Evolutionary conservation across 2,797 vertebrate genomes (phyloP).

Genomic region (Chromis chromis): DNA sequence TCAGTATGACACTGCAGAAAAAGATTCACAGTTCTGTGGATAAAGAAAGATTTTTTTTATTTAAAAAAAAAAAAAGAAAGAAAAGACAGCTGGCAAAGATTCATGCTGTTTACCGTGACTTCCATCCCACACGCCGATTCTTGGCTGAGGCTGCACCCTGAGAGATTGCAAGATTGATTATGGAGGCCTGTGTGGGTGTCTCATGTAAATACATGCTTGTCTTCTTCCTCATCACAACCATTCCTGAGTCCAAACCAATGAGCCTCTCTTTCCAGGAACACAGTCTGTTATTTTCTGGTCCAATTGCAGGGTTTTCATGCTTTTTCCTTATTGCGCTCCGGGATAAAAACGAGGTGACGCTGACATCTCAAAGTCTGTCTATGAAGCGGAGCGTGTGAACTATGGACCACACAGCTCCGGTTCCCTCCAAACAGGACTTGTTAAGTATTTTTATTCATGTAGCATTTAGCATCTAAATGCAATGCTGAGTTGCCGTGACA

Average conservation of each 20-base stretch:
- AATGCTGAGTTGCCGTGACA: background rate
- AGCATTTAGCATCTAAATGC: slow-evolving; percentile 12
- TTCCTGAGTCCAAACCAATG: slow-evolving; percentile 66
- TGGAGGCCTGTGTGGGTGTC: slow-evolving; percentile 71
- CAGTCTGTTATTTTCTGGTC: slow-evolving; percentile 72
- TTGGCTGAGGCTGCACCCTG: slow-evolving; percentile 69
- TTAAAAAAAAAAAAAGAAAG: too few species aligned
- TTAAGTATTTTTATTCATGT: slow-evolving; percentile 1
- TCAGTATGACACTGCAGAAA: slow-evolving; percentile 62
- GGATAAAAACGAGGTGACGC: slow-evolving; percentile 58
- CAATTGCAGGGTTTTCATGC: slow-evolving; percentile 62
- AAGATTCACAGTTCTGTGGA: slow-evolving; percentile 57
- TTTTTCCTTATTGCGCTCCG: slow-evolving; percentile 56
- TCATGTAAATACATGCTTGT: slow-evolving; percentile 74
- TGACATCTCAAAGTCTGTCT: slow-evolving; percentile 58
- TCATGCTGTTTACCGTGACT: slow-evolving; percentile 71
- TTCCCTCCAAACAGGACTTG: background rate
- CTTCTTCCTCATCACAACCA: slow-evolving; percentile 56
- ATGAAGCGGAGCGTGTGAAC: slow-evolving; percentile 41
- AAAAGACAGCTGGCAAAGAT: slow-evolving; percentile 64
- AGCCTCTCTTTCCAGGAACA: slow-evolving; percentile 60
- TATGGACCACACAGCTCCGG: slow-evolving; percentile 25
- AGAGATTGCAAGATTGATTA: slow-evolving; percentile 78
- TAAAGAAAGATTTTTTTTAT: slow-evolving; percentile 61
- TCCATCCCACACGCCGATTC: slow-evolving; percentile 72